Evolutionary conservation across 2,113 vertebrate genomes (phyloP).

Genomic region (Chelonoidis abingdonii): DNA sequence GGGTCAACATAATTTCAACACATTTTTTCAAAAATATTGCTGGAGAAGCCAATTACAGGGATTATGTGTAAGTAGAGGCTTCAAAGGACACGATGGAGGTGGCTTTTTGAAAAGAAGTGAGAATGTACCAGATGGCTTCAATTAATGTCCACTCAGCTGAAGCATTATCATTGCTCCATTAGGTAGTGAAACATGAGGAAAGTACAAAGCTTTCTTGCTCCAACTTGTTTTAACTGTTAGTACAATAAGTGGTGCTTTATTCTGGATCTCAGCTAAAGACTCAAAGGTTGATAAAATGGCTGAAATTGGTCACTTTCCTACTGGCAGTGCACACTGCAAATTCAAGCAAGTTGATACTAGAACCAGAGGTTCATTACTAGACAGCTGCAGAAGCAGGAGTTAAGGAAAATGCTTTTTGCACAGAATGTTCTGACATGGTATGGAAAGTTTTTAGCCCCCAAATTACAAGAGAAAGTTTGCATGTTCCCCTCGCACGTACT

Average conservation of each 20-base stretch:
- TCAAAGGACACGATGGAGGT: background rate
- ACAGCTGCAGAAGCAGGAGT: fast-evolving
- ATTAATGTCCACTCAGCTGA: slow-evolving; percentile 28
- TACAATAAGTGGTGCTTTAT: background rate
- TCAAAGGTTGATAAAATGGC: background rate
- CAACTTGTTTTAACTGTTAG: slow-evolving; percentile 20
- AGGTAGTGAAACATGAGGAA: slow-evolving; percentile 17
- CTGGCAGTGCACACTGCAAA: background rate
- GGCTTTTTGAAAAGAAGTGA: slow-evolving; percentile 17
- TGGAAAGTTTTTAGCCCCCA: background rate
- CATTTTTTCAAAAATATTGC: background rate
- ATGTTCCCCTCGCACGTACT: fast-evolving
- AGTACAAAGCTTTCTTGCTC: slow-evolving; percentile 27
- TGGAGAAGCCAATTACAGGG: slow-evolving; percentile 1
- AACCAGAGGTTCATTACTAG: background rate
- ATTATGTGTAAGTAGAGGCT: background rate
- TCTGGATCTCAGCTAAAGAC: background rate
- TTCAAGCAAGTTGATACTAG: background rate
- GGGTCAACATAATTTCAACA: background rate
- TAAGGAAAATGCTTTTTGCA: background rate
- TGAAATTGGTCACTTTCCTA: background rate
- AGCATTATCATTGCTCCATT: background rate
- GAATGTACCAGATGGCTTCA: background rate
- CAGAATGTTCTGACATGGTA: background rate
- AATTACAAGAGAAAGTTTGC: background rate